Evolutionary conservation across 2,888 invertebrate genomes (phyloP), one percentile per base, ranked within the genome.

Genomic region (Agrotis exclamationis): DNA sequence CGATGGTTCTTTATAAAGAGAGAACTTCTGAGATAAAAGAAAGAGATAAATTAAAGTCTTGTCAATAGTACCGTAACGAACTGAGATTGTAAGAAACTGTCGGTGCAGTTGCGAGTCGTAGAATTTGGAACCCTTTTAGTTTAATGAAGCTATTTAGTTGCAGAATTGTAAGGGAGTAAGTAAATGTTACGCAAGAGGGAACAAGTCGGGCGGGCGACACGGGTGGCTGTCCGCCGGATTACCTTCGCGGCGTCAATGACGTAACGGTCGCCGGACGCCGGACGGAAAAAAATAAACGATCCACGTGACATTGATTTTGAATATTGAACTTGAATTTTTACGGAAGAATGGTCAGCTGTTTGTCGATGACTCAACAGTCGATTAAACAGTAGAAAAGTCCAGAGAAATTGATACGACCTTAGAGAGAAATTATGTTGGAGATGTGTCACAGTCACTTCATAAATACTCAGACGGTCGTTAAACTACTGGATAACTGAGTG

Each of bases 101-200:
- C 33, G 70, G 63, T 63, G 50, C 63, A 74, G 59, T 76, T 71
- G 57, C 62, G 56, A 67, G 22, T 79, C 73, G 79, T 74, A 63
- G 62, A 73, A 81, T 70, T 78, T 71, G 63, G 54, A 67, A 79
- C 72, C 65, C 76, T 70, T 67, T 69, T 78, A 51, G 63, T 77
- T 72, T 74, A 76, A 73, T 75, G 70, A 73, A 65, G 72, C 68
- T 65, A 72, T 74, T 80, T 75, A 70, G 66, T 66, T 67, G 65
- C 73, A 76, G 70, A 79, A 72, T 69, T 72, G 48, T 80, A 77
- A 78, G 85, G 88, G 86, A 87, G 84, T 81, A 86, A 82, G 77
- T 79, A 80, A 87, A 87, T 85, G 92, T 93, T 91, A 93, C 91
- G 94, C 92, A 90, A 92, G 91, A 92, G 80, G 85, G 80, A 87